Conservation (phyloP, 2,113 vertebrate species). For the Silurus glanis region DNA sequence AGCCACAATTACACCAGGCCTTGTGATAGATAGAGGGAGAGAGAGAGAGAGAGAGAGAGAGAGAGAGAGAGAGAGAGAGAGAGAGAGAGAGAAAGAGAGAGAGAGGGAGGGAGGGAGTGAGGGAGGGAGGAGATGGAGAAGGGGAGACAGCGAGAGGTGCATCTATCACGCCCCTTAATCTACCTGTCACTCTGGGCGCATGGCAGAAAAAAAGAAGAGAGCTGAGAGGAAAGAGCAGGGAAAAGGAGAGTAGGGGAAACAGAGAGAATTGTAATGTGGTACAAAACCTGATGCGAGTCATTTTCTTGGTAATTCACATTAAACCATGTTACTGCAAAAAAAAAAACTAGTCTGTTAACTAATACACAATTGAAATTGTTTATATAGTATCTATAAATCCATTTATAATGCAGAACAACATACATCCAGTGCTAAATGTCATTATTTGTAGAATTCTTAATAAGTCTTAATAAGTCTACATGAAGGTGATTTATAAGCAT, state of each 20-base stretch:
- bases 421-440: neutral
- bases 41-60: slow-evolving; percentile 54
- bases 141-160: slow-evolving; percentile 48
- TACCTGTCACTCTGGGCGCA: slow-evolving; percentile 75
- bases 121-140: slow-evolving; percentile 34
- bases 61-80: slow-evolving; percentile 56
- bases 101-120: slow-evolving; percentile 50
- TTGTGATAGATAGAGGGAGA: slow-evolving; percentile 76
- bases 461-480: neutral
- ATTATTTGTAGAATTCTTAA: slow-evolving; percentile 22
- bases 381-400: neutral
- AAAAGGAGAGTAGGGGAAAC: neutral
- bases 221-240: slow-evolving; percentile 21
- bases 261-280: slow-evolving; percentile 24
- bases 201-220: slow-evolving; percentile 43
- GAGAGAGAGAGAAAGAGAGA: slow-evolving; percentile 47
- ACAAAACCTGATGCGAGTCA: neutral
- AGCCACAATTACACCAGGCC: slow-evolving; percentile 78
- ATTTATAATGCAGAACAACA: neutral
- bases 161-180: slow-evolving; percentile 60
- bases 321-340: neutral
- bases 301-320: neutral
- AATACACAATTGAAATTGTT: neutral
- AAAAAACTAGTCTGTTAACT: neutral
- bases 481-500: slow-evolving; percentile 10